Conservation (phyloP, 2,113 vertebrate genomes). For the Patagioenas fasciata region DNA sequence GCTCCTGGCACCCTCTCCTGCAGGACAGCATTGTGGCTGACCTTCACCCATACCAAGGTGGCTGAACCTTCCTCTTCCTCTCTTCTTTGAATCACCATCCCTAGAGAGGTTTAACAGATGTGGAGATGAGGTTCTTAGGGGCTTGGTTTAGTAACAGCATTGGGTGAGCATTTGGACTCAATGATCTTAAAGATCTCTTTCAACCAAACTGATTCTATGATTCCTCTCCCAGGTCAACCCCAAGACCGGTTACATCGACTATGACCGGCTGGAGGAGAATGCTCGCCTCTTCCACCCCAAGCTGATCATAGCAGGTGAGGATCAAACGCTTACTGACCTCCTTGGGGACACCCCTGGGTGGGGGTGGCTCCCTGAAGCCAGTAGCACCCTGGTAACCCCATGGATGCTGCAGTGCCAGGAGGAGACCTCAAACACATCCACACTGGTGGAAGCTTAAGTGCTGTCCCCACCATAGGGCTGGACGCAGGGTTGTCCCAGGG, state of each 20-base stretch:
- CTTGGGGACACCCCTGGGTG: not conserved
- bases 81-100: too few relatives aligned
- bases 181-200: too few relatives aligned
- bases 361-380: not conserved
- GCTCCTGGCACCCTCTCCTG: not conserved
- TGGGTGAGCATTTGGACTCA: too few relatives aligned
- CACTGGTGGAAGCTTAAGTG: not conserved
- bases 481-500: not conserved
- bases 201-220: too few relatives aligned
- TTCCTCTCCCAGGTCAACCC: conserved; percentile 84
- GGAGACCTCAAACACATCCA: not conserved
- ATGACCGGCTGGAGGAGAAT: conserved; percentile 87
- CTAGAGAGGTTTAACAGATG: too few relatives aligned
- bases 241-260: conserved; percentile 91
- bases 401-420: not conserved
- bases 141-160: too few relatives aligned
- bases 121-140: too few relatives aligned
- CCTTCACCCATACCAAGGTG: not conserved
- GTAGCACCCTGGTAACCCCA: not conserved
- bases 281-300: conserved; percentile 92
- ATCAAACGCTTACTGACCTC: fast-evolving
- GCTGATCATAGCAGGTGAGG: conserved; percentile 91
- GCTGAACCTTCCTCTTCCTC: not conserved
- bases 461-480: not conserved
- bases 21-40: not conserved